These are phyloP conservation scores for Serinus canaria DNA, from an alignment of 2,113 vertebrate genomes.

Conservation along the genomic window DNA sequence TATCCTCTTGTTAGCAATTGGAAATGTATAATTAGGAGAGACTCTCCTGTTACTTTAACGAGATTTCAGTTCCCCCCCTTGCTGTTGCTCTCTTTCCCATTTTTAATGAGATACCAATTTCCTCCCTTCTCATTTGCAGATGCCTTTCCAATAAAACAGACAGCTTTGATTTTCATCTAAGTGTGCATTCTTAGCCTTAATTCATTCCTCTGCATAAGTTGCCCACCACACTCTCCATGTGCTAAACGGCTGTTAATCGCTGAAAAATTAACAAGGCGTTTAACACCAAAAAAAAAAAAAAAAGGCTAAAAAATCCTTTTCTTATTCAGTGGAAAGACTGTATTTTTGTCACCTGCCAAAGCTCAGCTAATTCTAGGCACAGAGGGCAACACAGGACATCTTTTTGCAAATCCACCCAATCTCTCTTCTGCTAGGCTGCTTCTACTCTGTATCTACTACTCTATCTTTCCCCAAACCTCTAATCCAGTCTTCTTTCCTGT, in stretches of 20 bases:
- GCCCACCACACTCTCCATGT: slow-evolving; percentile 42
- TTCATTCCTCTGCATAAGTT: slow-evolving; percentile 47
- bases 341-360: slow-evolving; percentile 16
- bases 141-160: slow-evolving; percentile 71
- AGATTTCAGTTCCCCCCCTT: slow-evolving; percentile 59
- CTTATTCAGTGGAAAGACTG: neutral
- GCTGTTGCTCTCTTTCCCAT: slow-evolving; percentile 42
- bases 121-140: slow-evolving; percentile 68
- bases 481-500: neutral
- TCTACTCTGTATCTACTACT: neutral
- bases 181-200: slow-evolving; percentile 61
- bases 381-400: neutral
- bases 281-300: slow-evolving; percentile 25
- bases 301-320: neutral
- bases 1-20: slow-evolving; percentile 71
- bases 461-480: neutral
- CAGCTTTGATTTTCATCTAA: slow-evolving; percentile 74
- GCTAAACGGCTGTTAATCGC: slow-evolving; percentile 75
- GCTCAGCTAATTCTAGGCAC: neutral
- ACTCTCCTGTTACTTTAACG: slow-evolving; percentile 67
- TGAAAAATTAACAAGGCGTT: slow-evolving; percentile 75
- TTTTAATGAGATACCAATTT: slow-evolving; percentile 80
- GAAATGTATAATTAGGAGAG: slow-evolving; percentile 65
- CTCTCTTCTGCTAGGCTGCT: neutral
- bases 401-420: neutral